Base-by-base conservation (phyloP, 2,113 vertebrate genomes). In the Synodontis membranacea region DNA sequence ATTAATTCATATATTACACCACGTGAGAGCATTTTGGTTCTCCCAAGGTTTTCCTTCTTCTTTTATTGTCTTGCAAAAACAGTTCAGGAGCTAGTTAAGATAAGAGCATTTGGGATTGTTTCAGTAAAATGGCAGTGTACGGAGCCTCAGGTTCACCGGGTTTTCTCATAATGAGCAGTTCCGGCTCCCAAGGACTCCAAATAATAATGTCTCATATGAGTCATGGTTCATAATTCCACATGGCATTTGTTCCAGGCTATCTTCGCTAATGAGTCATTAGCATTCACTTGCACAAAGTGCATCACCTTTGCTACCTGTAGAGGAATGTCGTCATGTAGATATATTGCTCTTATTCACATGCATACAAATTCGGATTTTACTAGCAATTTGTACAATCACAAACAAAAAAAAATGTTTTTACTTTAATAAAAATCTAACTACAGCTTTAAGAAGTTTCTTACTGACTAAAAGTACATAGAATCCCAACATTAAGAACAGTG, bases 241-340 rank as follows among this genome's bases (percentile, higher is more conserved):
- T 15, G 15, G 39, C 56, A 64, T 82, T 82, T 82, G 28, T 82
- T 82, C 39, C 56, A 82, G 37, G 7, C 58, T 82, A 17, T 64
- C 80, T 48, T 82, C 15, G 25, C 80, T 82, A 82, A 82, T 64
- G 58, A 64, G 80, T 46, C 80, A 82, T 82, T 82, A 62, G 42
- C 80, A 64, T 82, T 82, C 80, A 46, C 58, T 46, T 7, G 5
- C 56, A 82, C 56, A 64, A 82, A 80, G 78, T 82, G 58, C 42
- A 82, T 82, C 37, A 82, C 80, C 80, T 62, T 64, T 82, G 80
- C 39, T 82, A 64, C 58, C 80, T 82, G 39, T 82, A 42, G 56
- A 31, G 15, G 58, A 82, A 82, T 46, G 56, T 62, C 4, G 14
- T 62, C 80, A 82, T 17, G 28, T 31, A 31, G 54, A 82, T 48